These are phyloP conservation scores for Lumbricus terrestris DNA, from an alignment of 2,888 invertebrate species.

Conservation along the genomic window DNA sequence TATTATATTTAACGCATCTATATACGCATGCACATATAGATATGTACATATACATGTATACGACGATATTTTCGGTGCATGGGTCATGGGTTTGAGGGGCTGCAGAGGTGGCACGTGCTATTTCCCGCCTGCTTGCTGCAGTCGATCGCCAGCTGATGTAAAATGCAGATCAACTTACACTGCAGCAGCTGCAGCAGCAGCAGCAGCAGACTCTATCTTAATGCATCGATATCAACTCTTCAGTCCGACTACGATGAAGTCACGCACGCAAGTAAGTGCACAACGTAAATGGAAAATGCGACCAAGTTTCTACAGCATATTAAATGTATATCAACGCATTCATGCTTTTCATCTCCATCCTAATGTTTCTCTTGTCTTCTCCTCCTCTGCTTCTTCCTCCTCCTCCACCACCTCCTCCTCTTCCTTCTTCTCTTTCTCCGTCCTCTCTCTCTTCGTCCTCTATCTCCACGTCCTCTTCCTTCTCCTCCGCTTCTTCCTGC, in stretches of 20 bases:
- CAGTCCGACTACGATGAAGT: neutral
- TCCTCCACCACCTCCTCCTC: too few species aligned
- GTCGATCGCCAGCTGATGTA: neutral
- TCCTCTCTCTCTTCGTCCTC: too few species aligned
- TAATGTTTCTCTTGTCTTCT: neutral
- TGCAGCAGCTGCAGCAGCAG: neutral
- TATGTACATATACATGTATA: neutral
- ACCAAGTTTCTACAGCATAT: neutral
- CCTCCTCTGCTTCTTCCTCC: neutral
- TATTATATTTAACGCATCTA: too few species aligned
- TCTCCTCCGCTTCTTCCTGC: too few species aligned
- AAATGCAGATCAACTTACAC: neutral
- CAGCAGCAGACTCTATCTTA: neutral
- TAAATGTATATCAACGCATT: neutral
- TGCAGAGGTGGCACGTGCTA: neutral
- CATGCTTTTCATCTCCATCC: neutral
- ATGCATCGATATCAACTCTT: neutral
- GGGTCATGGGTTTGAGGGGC: neutral
- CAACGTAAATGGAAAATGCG: neutral
- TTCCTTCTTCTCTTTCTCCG: too few species aligned
- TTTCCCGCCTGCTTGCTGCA: neutral
- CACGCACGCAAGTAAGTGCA: neutral
- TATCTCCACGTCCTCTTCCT: too few species aligned
- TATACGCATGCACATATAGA: neutral
- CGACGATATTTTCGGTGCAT: neutral